These are phyloP conservation scores for Drosophila neotestacea DNA, from an alignment of 2,888 invertebrate genomes.

Conservation along the genomic window DNA sequence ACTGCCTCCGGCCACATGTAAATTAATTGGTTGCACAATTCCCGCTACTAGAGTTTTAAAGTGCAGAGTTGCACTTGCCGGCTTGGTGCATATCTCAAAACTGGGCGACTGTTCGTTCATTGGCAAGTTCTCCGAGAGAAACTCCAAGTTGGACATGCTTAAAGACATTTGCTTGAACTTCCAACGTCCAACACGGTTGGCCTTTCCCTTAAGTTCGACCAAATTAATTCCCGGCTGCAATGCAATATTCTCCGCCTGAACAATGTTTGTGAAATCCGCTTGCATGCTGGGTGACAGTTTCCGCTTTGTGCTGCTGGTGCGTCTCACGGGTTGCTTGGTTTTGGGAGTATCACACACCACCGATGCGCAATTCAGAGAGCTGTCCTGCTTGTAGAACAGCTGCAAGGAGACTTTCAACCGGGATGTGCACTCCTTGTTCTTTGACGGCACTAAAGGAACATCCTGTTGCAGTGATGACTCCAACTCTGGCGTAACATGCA, in stretches of 20 bases:
- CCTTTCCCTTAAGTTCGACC: slow-evolving; percentile 87
- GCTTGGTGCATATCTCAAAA: slow-evolving; percentile 86
- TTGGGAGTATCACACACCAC: slow-evolving; percentile 90
- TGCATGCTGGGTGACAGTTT: slow-evolving; percentile 89
- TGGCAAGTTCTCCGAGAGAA: slow-evolving; percentile 88
- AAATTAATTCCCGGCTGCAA: slow-evolving; percentile 89
- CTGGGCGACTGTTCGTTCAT: slow-evolving; percentile 76
- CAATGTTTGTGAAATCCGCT: slow-evolving; percentile 88
- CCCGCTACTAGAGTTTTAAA: slow-evolving; percentile 92
- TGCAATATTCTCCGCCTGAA: slow-evolving; percentile 86
- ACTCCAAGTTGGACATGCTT: slow-evolving; percentile 88
- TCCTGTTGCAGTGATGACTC: slow-evolving; percentile 54
- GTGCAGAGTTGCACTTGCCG: slow-evolving; percentile 86
- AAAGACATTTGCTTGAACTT: slow-evolving; percentile 87
- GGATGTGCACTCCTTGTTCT: slow-evolving; percentile 62
- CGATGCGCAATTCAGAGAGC: slow-evolving; percentile 90
- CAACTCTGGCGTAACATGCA: slow-evolving; percentile 84
- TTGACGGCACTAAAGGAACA: slow-evolving; percentile 36
- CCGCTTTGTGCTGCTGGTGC: slow-evolving; percentile 90
- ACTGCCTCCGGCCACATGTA: slow-evolving; percentile 92
- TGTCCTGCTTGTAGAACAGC: slow-evolving; percentile 93
- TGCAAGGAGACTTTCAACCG: slow-evolving; percentile 88
- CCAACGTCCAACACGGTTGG: slow-evolving; percentile 89
- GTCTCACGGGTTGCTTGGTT: slow-evolving; percentile 87
- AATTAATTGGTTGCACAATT: slow-evolving; percentile 90